Evolutionary conservation across 2,888 invertebrate species (phyloP), one percentile per base, ranked within the genome.

Genomic region (Chydorus sphaericus): DNA sequence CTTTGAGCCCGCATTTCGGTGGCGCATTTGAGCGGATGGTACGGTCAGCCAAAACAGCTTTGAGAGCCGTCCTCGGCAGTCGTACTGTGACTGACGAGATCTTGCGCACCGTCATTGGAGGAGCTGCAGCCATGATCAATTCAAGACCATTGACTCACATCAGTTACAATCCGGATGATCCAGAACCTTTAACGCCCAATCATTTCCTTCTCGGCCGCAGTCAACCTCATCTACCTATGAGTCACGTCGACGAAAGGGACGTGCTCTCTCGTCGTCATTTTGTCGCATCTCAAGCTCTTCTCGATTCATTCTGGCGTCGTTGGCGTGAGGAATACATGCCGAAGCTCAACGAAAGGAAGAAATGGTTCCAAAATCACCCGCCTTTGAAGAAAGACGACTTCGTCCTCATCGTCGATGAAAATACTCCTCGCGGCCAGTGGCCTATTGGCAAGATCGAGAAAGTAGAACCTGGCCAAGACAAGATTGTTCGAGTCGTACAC

Each of bases 1-100:
- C 61, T 1, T 16, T 51, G 10, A 53, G 59, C 14, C 61, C 62
- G 2, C 60, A 62, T 37, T 60, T 62, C 50, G 61, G 62, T 20
- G 61, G 63, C 10, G 51, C 36, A 14, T 61, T 60, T 60, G 62
- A 63, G 20, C 48, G 63, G 4, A 50, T 62, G 18, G 58, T 63
- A 8, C 54, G 58, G 20, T 51, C 59, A 1, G 55, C 60, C 14
- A 59, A 63, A 50, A 49, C 39, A 0, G 52, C 59, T 5, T 31
- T 62, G 1, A 23, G 23, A 3, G 48, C 44, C 10, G 29, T 55
- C 2, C 39, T 62, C 2, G 51, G 53, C 33, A 54, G 55, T 8
- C 49, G 48, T 23, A 44, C 48, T 2, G 57, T 59, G 0, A 49
- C 20, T 11, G 59, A 59, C 20, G 60, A 61, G 36, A 30, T 44